Base-by-base conservation (phyloP, 2,888 invertebrate genomes). In the Megastigmus dorsalis region DNA sequence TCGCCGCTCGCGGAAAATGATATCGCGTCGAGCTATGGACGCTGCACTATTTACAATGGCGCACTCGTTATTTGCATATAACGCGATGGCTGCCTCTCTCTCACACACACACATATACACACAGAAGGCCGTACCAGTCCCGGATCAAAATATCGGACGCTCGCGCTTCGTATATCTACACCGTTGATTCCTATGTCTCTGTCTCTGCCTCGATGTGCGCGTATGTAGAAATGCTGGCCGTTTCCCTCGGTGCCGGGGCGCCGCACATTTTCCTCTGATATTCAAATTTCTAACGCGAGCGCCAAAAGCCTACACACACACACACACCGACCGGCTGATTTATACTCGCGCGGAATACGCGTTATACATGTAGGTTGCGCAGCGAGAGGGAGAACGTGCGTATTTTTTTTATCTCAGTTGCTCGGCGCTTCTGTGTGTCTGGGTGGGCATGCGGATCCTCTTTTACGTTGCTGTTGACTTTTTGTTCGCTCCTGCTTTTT, bases 41-140 rank as follows among this genome's bases (percentile, higher is more conserved):
- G n/a, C n/a, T 4, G 6, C 1, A 10, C 9, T 65, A 65, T 65
- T 65, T 65, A 41, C 65, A 52, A 5, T 36, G 5, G 9, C 28
- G 28, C 65, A 38, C 23, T 57, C 13, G 13, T 60, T 62, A 65
- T 65, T 65, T 65, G 52, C 52, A 54, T 65, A 41, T 28, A 52
- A 65, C 15, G 36, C 13, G 36, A 1, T 23, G n/a, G 13, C 36
- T 57, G n/a, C 3, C 36, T 57, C 5, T 9, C 20, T 57, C 0
- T 57, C n/a, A n/a, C n/a, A n/a, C n/a, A 41, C 13, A 13, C 13
- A 41, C 13, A 41, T 41, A 41, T 41, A 41, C 33, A 33, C 33
- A 33, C 33, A 10, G n/a, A n/a, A n/a, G n/a, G 43, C 3, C 18
- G 2, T 18, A 15, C 43, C 7, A 13, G 13, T 41, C 28, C 6